Conservation (phyloP, 2,888 invertebrate species). For the Prenolepis imparis region DNA sequence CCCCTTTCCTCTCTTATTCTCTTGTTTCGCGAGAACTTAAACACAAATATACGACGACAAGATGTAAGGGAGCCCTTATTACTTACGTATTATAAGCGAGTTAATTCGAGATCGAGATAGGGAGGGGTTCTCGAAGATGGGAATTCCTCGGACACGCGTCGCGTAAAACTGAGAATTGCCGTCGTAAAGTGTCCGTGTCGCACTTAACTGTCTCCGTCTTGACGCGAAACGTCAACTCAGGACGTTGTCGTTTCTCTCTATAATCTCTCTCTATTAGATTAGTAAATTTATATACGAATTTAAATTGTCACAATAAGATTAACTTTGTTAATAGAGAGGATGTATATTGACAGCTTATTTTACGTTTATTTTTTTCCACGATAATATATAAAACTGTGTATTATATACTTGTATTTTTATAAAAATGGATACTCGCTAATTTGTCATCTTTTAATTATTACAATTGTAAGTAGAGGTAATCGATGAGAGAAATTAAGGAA, state of each 20-base stretch:
- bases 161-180: constrained; percentile 1
- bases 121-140: not conserved
- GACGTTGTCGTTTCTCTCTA: constrained; percentile 3
- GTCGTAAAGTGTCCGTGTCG: constrained; percentile 7
- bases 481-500: not conserved
- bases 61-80: not conserved
- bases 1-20: not conserved
- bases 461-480: not conserved
- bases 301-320: constrained; percentile 1
- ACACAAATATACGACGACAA: not conserved
- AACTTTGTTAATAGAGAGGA: not conserved
- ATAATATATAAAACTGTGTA: not conserved
- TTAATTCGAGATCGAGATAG: not conserved
- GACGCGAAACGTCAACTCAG: not conserved
- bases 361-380: not conserved
- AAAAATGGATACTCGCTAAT: not conserved
- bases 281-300: constrained; percentile 9
- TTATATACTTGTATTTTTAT: not conserved
- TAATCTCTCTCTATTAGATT: constrained; percentile 15
- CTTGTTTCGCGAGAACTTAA: not conserved
- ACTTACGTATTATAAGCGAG: not conserved
- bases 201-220: not conserved
- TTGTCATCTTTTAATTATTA: not conserved
- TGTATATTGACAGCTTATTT: not conserved
- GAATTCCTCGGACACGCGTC: not conserved